Evolutionary conservation across 2,888 invertebrate species (phyloP).

Genomic region (Limnephilus auricula): DNA sequence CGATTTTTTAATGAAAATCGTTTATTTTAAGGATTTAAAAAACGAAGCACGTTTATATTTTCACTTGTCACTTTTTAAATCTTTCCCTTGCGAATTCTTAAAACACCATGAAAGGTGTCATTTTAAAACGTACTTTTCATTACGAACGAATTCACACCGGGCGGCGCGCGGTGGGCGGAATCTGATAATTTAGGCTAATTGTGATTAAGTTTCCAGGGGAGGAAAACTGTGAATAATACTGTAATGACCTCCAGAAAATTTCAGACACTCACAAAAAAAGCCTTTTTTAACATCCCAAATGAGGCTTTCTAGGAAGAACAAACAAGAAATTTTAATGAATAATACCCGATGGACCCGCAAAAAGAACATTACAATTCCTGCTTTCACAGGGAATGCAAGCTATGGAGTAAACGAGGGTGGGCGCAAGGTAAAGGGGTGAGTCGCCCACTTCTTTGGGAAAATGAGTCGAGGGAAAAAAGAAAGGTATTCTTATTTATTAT

Average conservation of each 20-base stretch:
- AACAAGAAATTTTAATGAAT: slow-evolving; percentile 46
- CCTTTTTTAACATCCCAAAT: slow-evolving; percentile 37
- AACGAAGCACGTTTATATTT: neutral
- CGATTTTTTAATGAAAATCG: no score
- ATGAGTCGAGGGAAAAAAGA: neutral
- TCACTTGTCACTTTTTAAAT: neutral
- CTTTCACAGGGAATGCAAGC: slow-evolving; percentile 5
- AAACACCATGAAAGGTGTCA: neutral
- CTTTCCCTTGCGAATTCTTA: neutral
- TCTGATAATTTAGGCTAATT: slow-evolving; percentile 38
- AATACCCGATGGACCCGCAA: slow-evolving; percentile 40
- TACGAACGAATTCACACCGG: neutral
- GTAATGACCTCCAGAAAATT: slow-evolving; percentile 28
- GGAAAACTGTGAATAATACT: slow-evolving; percentile 22
- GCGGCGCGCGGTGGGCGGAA: neutral
- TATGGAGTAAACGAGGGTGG: neutral
- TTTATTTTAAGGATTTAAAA: no score
- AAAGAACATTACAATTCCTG: slow-evolving; percentile 26
- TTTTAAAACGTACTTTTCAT: neutral
- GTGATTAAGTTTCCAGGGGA: slow-evolving; percentile 27
- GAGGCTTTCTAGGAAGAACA: slow-evolving; percentile 34
- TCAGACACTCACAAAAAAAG: slow-evolving; percentile 9
- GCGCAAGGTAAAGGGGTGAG: neutral
- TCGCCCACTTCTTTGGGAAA: no score
- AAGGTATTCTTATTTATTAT: neutral